Base-by-base conservation (phyloP, 1,140 invertebrate species). In the Drosophila novamexicana region DNA sequence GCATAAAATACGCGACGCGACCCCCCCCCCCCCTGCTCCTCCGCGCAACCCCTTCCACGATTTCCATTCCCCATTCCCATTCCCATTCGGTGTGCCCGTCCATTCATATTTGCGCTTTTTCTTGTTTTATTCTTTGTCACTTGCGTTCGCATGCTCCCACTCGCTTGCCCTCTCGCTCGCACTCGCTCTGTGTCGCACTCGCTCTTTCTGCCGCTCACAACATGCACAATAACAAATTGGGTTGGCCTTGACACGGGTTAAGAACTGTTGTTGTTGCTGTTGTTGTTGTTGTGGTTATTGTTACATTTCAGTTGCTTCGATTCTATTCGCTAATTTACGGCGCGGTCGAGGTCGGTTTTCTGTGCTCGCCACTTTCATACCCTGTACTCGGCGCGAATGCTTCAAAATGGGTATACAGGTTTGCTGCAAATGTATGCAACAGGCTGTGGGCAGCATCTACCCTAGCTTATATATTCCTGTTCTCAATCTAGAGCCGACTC, bases 281-380 rank as follows among this genome's bases (percentile, higher is more conserved):
- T 74, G 32, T 39, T 45, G 12, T 57, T 65, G 12, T 47, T 63
- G 36, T 69, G 65, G 42, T 80, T 73, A 36, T 61, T 68, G 49
- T 73, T 77, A 57, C 54, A 47, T 56, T 64, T 79, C 40, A 61
- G 47, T 79, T 76, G 39, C 45, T 75, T 64, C 40, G 39, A 54
- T 76, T 65, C 49, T 75, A 76, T 76, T 69, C 52, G 63, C 67
- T 84, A 84, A 83, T 85, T 81, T 75, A 75, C 68, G 62, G 81
- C 54, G 59, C 57, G 75, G 47, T 69, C 40, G 32, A 67, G 42
- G 59, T 42, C 47, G 58, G 14, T 37, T 64, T 44, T 42, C 14
- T 44, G 18, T 42, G 42, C 29, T 47, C 57, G 14, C 6, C 18
- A 57, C 29, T 57, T 57, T 14, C 1, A 53, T 64, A 40, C 32